Base-by-base conservation (phyloP, 2,888 invertebrate genomes). In the Hypena proboscidalis region DNA sequence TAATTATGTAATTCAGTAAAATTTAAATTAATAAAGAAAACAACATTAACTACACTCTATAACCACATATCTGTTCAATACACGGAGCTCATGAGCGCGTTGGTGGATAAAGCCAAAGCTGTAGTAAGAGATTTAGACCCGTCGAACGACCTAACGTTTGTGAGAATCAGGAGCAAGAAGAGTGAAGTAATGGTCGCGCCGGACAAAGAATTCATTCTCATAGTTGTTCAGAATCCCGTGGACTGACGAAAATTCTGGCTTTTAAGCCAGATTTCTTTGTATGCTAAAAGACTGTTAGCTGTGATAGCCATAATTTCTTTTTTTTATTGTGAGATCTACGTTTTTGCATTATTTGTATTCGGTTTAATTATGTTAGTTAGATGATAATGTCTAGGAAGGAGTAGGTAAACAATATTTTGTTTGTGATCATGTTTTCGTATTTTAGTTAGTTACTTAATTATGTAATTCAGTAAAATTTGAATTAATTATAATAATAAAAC, bases 111-210 rank as follows among this genome's bases (percentile, higher is more conserved):
- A 86, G 98, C 98, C 1, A 93, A 97, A 43, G 95, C 96, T 67
- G 97, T 97, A 0, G 97, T 99, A 0, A 90, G 98, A 56, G 99
- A 99, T 80, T 90, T 99, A 68, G 99, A 99, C 83, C 97, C 98
- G 4, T 94, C 96, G 0, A 98, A 99, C 81, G 99, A 99, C 79
- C 91, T 99, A 41, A 97, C 97, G 19, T 99, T 99, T 80, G 90
- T 99, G 11, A 93, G 99, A 46, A 95, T 99, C 44, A 92, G 99
- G 58, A 98, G 99, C 44, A 98, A 97, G 89, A 99, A 97, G 77
- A 97, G 97, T 83, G 99, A 99, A 91, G 97, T 99, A 53, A 97
- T 99, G 97, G 96, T 99, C 4, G 99, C 99, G 1, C 99, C 99
- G 1, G 98, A 98, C 76, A 97, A 96, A 84, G 98, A 98, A 60